Conservation (phyloP, 2,888 invertebrate genomes). For the Andrena bicolor region DNA sequence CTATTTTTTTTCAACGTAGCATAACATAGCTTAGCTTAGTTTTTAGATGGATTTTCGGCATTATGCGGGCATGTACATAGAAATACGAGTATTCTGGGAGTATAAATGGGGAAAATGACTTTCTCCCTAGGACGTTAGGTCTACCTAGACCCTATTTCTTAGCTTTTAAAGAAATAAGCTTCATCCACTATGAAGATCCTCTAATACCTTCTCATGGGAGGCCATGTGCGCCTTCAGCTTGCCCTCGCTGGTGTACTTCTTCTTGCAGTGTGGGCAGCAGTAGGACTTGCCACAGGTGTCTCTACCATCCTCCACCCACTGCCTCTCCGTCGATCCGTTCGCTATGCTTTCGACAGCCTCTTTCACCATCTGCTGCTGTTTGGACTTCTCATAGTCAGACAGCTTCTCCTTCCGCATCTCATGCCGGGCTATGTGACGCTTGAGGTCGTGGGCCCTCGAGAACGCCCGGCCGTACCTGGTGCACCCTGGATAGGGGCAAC, state of each 20-base stretch:
- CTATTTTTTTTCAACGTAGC: too few relatives aligned
- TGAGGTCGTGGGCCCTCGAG: slow-evolving; percentile 82
- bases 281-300: slow-evolving; percentile 53
- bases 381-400: slow-evolving; percentile 54
- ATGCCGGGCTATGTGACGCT: slow-evolving; percentile 82
- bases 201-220: slow-evolving; percentile 79
- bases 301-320: slow-evolving; percentile 46
- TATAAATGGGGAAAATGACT: too few relatives aligned
- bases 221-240: slow-evolving; percentile 80
- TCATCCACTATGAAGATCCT: background rate
- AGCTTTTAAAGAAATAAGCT: too few relatives aligned
- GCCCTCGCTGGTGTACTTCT: slow-evolving; percentile 78
- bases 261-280: slow-evolving; percentile 81
- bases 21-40: too few relatives aligned
- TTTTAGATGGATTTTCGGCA: too few relatives aligned
- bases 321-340: slow-evolving; percentile 50
- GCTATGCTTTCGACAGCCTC: slow-evolving; percentile 73
- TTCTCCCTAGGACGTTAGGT: too few relatives aligned
- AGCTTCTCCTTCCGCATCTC: slow-evolving; percentile 80
- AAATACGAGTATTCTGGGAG: too few relatives aligned
- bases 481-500: slow-evolving; percentile 82
- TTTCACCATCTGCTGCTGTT: slow-evolving; percentile 59
- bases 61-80: too few relatives aligned
- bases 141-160: too few relatives aligned
- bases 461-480: slow-evolving; percentile 81